phyloP scores from a whole-genome alignment of 2,797 vertebrate genomes.

The Arnoldichthys spilopterus region DNA sequence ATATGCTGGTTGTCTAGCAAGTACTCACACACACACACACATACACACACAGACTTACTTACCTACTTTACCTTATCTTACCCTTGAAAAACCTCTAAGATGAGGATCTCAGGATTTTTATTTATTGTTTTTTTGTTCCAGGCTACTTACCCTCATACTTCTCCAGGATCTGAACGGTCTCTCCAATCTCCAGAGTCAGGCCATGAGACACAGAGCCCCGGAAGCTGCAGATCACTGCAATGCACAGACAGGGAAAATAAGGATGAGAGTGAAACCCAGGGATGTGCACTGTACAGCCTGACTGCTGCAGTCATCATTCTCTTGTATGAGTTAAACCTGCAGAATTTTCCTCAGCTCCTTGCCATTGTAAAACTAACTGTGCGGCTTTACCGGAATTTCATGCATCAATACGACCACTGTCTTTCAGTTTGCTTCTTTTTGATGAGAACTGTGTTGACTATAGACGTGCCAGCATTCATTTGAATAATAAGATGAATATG shows the following conservation, averaged over 20 bases:
- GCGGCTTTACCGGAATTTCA: too few relatives aligned
- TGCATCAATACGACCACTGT: not conserved
- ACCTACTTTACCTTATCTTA: too few relatives aligned
- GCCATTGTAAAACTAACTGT: not conserved
- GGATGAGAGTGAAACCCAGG: not conserved
- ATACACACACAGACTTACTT: too few relatives aligned
- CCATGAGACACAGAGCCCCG: constrained; percentile 91
- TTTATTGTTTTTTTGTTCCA: not conserved
- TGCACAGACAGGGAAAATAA: constrained; percentile 45
- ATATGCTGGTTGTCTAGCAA: too few relatives aligned
- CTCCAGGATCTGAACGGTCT: constrained; percentile 97
- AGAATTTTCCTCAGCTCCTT: not conserved
- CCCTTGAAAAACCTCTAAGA: too few relatives aligned
- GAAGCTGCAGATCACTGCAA: constrained; percentile 94
- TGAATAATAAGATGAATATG: too few relatives aligned
- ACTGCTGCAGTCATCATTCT: not conserved
- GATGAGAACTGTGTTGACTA: too few relatives aligned
- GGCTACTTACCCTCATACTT: constrained; percentile 92
- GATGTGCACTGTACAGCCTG: not conserved
- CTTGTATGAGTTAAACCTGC: not conserved
- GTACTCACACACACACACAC: too few relatives aligned
- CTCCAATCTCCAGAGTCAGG: constrained; percentile 95
- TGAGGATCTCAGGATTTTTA: not conserved
- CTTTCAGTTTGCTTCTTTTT: not conserved
- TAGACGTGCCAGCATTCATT: too few relatives aligned